These are phyloP conservation scores for Halyomorpha halys DNA, from an alignment of 1,140 invertebrate species.

Conservation along the genomic window DNA sequence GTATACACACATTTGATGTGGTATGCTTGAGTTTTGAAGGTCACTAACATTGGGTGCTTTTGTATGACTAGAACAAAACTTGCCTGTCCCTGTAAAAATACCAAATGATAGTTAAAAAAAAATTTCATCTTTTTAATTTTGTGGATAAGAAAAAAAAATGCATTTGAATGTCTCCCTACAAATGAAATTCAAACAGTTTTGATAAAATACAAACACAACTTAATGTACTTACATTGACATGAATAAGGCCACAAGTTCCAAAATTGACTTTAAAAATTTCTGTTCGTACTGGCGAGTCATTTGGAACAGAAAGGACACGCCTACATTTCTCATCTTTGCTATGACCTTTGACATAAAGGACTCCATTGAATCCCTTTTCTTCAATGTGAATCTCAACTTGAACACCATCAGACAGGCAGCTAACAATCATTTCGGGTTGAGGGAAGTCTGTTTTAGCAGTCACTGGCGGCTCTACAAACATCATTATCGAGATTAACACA, in stretches of 20 bases:
- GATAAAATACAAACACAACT: too few relatives aligned
- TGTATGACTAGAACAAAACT: conserved; percentile 88
- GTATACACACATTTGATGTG: conserved; percentile 91
- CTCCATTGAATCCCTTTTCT: conserved; percentile 73
- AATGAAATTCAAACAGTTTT: too few relatives aligned
- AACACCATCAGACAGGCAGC: conserved; percentile 82
- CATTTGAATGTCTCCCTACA: too few relatives aligned
- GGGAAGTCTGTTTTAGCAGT: conserved; percentile 60
- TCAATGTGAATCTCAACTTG: conserved; percentile 74
- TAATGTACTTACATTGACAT: conserved; percentile 64
- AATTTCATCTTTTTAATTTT: too few relatives aligned
- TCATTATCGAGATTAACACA: neutral
- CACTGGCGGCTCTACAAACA: conserved; percentile 22
- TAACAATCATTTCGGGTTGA: conserved; percentile 71
- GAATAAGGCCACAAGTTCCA: conserved; percentile 80
- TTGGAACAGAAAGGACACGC: conserved; percentile 59
- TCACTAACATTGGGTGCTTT: conserved; percentile 90
- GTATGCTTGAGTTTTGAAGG: conserved; percentile 87
- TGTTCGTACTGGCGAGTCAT: conserved; percentile 51
- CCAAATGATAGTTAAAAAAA: neutral
- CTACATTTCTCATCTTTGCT: conserved; percentile 85
- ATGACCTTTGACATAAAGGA: conserved; percentile 87
- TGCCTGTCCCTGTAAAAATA: conserved; percentile 61
- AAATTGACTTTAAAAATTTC: conserved; percentile 86
- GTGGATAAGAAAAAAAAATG: too few relatives aligned